Evolutionary conservation across 2,888 invertebrate species (phyloP).

Genomic region (Lasioglossum pauxillum): DNA sequence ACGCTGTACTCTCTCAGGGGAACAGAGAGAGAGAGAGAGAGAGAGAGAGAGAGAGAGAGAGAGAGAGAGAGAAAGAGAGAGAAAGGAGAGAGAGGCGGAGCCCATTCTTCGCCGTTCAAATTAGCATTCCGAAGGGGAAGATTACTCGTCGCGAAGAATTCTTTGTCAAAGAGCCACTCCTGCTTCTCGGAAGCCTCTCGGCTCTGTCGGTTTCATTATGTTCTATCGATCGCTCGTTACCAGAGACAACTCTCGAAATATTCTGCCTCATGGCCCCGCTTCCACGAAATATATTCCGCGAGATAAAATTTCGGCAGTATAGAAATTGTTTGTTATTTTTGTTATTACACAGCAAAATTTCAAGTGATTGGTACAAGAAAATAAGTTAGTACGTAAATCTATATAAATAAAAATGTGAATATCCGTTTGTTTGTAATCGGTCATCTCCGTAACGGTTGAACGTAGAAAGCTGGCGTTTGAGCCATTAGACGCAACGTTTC

Average conservation of each 20-base stretch:
- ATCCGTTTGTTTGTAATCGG: too few relatives aligned
- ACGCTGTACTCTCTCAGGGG: background rate
- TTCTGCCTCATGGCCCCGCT: background rate
- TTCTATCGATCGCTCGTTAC: slow-evolving; percentile 49
- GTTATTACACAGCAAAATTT: background rate
- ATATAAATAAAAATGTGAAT: too few relatives aligned
- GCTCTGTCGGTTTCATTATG: slow-evolving; percentile 52
- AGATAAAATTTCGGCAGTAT: background rate
- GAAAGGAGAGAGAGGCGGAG: background rate
- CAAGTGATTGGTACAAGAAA: background rate
- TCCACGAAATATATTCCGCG: background rate
- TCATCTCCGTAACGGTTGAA: too few relatives aligned
- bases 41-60: background rate
- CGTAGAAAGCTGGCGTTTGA: too few relatives aligned
- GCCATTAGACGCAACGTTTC: too few relatives aligned
- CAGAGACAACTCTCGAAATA: slow-evolving; percentile 29
- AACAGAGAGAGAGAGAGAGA: background rate
- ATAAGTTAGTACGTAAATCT: background rate
- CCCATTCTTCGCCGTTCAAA: slow-evolving; percentile 34
- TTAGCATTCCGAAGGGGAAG: slow-evolving; percentile 57
- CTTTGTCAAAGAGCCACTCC: slow-evolving; percentile 47
- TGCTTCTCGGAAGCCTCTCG: slow-evolving; percentile 46
- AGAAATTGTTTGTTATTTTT: too few relatives aligned
- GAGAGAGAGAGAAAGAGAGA: background rate
- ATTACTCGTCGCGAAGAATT: slow-evolving; percentile 60